Base-by-base conservation (phyloP, 2,888 invertebrate species). In the Parnassius mnemosyne region DNA sequence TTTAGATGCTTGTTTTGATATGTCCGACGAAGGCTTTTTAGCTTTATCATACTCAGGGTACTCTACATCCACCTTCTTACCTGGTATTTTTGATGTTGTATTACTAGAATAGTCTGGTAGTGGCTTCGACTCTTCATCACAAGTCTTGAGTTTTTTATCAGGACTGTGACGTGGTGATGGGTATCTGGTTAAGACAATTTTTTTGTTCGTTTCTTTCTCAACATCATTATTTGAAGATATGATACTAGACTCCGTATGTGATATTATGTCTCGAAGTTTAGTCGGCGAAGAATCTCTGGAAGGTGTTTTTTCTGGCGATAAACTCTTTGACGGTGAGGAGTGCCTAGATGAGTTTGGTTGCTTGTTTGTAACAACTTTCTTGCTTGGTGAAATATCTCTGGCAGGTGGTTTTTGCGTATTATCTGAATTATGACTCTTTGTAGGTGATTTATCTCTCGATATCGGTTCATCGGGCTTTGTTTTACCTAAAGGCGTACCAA, bases 251-350 rank as follows among this genome's bases (percentile, higher is more conserved):
- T 71, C 73, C 9, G 71, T 68, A 61, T 68, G 67, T 25, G 69
- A 66, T 53, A 74, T 76, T 41, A 78, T 77, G 59, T 83, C 78
- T 64, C 76, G 71, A n/a, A 79, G 67, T 70, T 86, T 84, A 13
- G 78, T 75, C 0, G 84, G 81, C 5, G 84, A 85, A 47, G 42
- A 43, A 10, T 63, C 52, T 34, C 60, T 59, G 9, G 56, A 53
- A n/a, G 44, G 34, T n/a, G 10, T 44, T 34, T 51, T 47, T 44
- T 55, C 49, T 43, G 12, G 34, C 7, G 34, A 7, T 34, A 34
- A 34, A 34, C 0, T 34, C 34, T 34, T 5, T 1, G 7, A 34
- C 34, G 34, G 34, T 7, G 34, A 34, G 34, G 34, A 34, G 34
- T 34, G 5, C 0, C 7, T 34, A 34, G 34, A 34, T 34, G 7